Conservation (phyloP, 2,113 vertebrate genomes). For the Parus major region DNA sequence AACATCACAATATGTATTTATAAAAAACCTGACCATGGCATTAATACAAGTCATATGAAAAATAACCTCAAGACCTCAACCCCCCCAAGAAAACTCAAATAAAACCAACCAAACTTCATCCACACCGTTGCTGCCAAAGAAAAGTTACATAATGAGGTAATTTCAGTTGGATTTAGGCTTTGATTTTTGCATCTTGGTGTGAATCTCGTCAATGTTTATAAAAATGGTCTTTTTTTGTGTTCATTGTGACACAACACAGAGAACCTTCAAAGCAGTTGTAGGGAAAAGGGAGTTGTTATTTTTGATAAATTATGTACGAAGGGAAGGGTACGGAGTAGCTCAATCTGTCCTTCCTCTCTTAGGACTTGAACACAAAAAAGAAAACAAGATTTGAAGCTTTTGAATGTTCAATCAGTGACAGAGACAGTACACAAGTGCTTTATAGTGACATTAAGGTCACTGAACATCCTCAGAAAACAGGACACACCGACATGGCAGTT, state of each 20-base stretch:
- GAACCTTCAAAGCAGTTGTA: not conserved
- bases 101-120: not conserved
- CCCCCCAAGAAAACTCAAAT: not conserved
- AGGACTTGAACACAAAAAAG: not conserved
- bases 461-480: not conserved
- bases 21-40: not conserved
- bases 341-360: not conserved
- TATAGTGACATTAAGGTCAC: not conserved
- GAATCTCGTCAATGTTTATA: not conserved
- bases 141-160: not conserved
- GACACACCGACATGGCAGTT: not conserved
- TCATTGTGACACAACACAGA: not conserved
- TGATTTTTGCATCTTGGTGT: not conserved
- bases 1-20: too few relatives aligned
- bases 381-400: not conserved
- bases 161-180: not conserved
- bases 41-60: not conserved
- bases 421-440: not conserved
- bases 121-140: fast-evolving
- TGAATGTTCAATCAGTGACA: not conserved
- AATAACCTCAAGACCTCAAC: not conserved
- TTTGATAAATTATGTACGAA: not conserved
- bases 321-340: not conserved
- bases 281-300: not conserved
- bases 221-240: not conserved